These are phyloP conservation scores for Patella ulyssiponensis DNA, from an alignment of 2,888 invertebrate genomes.

Conservation along the genomic window DNA sequence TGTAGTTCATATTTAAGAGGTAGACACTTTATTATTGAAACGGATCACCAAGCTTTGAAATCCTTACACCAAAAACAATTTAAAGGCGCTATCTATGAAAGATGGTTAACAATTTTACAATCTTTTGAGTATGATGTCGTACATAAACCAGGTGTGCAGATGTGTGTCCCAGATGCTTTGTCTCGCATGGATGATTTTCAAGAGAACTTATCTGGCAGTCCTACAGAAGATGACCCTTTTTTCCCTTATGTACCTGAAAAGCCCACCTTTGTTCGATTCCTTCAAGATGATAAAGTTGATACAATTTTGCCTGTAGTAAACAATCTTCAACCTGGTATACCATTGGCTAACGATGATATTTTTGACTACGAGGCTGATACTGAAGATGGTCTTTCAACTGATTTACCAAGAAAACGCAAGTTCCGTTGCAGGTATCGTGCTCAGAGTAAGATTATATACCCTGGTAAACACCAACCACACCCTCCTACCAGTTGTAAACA, in stretches of 20 bases:
- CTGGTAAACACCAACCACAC: too few species aligned
- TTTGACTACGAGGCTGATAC: neutral
- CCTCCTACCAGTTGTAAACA: too few species aligned
- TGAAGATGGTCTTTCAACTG: neutral
- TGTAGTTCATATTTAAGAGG: conserved; percentile 27
- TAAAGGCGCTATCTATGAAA: conserved; percentile 26
- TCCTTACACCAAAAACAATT: conserved; percentile 27
- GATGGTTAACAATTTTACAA: conserved; percentile 15
- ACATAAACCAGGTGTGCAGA: conserved; percentile 14
- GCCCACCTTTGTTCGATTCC: conserved; percentile 11
- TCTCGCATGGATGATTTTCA: conserved; percentile 1
- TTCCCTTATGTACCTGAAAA: conserved; percentile 22
- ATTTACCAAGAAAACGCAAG: too few species aligned
- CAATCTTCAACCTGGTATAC: neutral
- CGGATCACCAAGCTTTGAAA: conserved; percentile 24
- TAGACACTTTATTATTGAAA: conserved; percentile 24
- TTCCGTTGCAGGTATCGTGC: too few species aligned
- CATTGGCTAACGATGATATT: too few species aligned
- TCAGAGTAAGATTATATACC: too few species aligned
- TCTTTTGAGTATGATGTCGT: conserved; percentile 10
- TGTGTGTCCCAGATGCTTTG: conserved; percentile 13
- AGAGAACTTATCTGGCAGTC: conserved; percentile 16
- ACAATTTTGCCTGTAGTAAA: neutral
- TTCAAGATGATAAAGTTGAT: neutral
- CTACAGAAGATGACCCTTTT: conserved; percentile 21